Conservation (phyloP, 2,797 vertebrate genomes). For the Xerus rutilus region DNA sequence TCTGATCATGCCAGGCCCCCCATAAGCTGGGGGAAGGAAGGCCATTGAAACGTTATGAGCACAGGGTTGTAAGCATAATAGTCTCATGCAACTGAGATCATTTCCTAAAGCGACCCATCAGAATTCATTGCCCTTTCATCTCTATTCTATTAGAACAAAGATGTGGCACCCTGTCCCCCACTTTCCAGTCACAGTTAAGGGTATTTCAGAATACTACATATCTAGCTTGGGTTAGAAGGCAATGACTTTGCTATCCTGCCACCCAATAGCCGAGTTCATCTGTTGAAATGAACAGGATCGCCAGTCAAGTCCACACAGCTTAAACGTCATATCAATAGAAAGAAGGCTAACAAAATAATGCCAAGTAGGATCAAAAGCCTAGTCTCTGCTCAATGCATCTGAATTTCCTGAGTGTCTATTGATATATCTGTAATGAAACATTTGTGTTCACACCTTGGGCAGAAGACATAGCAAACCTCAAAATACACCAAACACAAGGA, state of each 20-base stretch:
- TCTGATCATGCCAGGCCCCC: not conserved
- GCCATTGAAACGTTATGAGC: not conserved
- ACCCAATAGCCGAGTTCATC: not conserved
- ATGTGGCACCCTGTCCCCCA: no score
- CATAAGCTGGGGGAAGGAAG: not conserved
- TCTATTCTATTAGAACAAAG: not conserved
- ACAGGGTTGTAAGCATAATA: not conserved
- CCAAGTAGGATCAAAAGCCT: not conserved
- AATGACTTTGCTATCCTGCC: not conserved
- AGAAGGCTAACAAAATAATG: no score
- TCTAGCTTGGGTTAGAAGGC: not conserved
- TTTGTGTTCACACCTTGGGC: not conserved
- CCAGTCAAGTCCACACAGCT: not conserved
- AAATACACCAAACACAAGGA: conserved; percentile 21
- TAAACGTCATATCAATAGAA: not conserved
- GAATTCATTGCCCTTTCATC: not conserved
- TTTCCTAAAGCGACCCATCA: not conserved
- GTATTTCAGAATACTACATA: not conserved
- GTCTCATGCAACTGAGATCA: not conserved
- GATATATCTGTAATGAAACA: conserved; percentile 19
- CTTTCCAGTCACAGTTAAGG: not conserved
- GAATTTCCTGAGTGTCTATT: conserved; percentile 40
- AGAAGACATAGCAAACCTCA: not conserved
- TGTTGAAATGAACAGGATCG: not conserved
- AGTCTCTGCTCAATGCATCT: not conserved